A percentile compares a stretch with the other conserved stretches of the same genome.
These are phyloP conservation scores for Carterocephalus palaemon DNA, from an alignment of 2,888 invertebrate species.

Conservation along the genomic window DNA sequence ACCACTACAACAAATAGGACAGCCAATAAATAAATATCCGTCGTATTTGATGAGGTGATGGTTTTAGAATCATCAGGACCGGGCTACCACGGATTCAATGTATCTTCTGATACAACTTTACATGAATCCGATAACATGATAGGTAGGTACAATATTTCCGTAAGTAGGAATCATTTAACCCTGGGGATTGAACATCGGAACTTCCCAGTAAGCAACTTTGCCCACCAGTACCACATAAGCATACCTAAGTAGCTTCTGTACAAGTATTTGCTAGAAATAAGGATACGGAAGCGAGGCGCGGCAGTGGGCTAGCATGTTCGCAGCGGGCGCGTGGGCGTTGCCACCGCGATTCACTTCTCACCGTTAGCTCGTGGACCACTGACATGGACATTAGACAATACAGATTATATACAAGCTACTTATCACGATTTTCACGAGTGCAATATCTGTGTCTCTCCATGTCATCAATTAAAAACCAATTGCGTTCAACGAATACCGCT, in stretches of 20 bases:
- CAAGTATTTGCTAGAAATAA: slow-evolving; percentile 5
- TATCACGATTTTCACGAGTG: not conserved
- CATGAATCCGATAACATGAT: too few relatives aligned
- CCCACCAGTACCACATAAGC: too few relatives aligned
- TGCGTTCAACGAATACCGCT: not conserved
- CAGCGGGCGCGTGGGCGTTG: slow-evolving; percentile 12
- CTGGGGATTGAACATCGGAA: too few relatives aligned
- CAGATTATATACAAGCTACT: slow-evolving; percentile 16
- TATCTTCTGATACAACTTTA: too few relatives aligned
- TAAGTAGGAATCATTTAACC: too few relatives aligned
- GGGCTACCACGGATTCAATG: too few relatives aligned
- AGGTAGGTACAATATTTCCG: too few relatives aligned
- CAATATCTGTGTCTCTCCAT: not conserved
- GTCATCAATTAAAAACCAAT: not conserved
- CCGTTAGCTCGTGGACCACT: slow-evolving; percentile 23
- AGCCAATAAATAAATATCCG: too few relatives aligned
- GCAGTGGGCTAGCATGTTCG: slow-evolving; percentile 15
- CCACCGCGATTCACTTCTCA: slow-evolving; percentile 21
- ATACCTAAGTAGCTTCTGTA: not conserved
- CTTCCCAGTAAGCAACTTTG: too few relatives aligned
- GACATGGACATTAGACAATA: slow-evolving; percentile 20
- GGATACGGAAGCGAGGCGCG: slow-evolving; percentile 20
- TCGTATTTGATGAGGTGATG: too few relatives aligned
- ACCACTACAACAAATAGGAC: too few relatives aligned
- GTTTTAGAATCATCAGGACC: too few relatives aligned